Evolutionary conservation across 2,888 invertebrate species (phyloP).

Genomic region (Abscondita cerata): DNA sequence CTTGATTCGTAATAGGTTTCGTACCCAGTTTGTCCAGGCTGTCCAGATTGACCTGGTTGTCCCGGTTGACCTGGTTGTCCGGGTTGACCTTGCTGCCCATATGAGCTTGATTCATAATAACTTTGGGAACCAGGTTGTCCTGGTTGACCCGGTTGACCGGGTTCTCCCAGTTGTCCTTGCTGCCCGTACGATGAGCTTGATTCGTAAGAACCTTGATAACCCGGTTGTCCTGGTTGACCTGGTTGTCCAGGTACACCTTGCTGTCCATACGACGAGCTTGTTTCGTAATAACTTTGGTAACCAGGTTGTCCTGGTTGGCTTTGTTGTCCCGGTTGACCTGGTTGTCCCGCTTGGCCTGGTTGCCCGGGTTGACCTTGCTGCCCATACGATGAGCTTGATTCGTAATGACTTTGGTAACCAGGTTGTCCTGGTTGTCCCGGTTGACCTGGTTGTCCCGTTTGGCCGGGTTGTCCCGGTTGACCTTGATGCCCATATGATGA

Average conservation of each 20-base stretch:
- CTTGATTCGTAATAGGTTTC: background rate
- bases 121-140: background rate
- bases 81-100: background rate
- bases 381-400: background rate
- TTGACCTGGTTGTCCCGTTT: background rate
- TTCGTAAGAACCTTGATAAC: background rate
- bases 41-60: background rate
- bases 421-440: background rate
- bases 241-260: no score
- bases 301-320: background rate
- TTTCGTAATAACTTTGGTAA: background rate
- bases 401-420: background rate
- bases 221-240: background rate
- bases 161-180: background rate
- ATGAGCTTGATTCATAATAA: background rate
- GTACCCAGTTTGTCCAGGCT: background rate
- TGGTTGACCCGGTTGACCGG: background rate
- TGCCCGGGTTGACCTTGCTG: background rate
- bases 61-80: conserved; percentile 1
- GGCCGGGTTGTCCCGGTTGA: background rate
- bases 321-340: background rate
- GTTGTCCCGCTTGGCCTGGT: background rate
- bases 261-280: no score
- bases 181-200: background rate
- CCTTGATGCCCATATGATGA: background rate